Conservation (phyloP, 2,113 vertebrate species). For the Chlorodrepanis virens region DNA sequence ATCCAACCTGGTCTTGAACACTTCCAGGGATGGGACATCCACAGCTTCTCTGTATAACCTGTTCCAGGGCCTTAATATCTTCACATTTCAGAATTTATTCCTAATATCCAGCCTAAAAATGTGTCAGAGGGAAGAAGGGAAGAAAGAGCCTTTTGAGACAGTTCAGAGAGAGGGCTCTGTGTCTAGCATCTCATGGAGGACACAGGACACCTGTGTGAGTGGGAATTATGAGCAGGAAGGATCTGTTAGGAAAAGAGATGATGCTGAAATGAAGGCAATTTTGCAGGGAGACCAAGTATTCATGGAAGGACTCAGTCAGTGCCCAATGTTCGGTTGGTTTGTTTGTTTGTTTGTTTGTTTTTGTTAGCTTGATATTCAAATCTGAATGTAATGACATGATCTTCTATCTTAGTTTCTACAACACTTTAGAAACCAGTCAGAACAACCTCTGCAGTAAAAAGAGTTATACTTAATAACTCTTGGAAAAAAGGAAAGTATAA, state of each 20-base stretch:
- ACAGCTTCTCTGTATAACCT: too few relatives aligned
- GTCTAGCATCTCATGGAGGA: accelerated
- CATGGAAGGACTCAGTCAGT: background rate
- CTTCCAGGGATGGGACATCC: background rate
- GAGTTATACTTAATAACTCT: background rate
- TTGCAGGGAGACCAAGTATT: accelerated
- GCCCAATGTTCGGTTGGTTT: too few relatives aligned
- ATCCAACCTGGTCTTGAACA: accelerated
- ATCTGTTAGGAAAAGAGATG: background rate
- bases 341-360: background rate
- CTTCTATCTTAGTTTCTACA: background rate
- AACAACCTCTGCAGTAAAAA: background rate
- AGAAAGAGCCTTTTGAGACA: accelerated
- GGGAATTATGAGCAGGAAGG: background rate
- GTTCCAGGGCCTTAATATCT: background rate
- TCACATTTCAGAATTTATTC: background rate
- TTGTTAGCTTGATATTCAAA: background rate
- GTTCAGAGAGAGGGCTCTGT: background rate
- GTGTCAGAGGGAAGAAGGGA: background rate
- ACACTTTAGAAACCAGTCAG: background rate
- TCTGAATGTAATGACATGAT: background rate
- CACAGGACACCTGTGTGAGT: accelerated
- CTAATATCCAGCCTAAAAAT: background rate
- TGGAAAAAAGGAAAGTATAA: background rate
- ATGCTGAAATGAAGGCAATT: background rate